phyloP scores from a whole-genome alignment of 2,113 vertebrate genomes.

The Pipa parva region DNA sequence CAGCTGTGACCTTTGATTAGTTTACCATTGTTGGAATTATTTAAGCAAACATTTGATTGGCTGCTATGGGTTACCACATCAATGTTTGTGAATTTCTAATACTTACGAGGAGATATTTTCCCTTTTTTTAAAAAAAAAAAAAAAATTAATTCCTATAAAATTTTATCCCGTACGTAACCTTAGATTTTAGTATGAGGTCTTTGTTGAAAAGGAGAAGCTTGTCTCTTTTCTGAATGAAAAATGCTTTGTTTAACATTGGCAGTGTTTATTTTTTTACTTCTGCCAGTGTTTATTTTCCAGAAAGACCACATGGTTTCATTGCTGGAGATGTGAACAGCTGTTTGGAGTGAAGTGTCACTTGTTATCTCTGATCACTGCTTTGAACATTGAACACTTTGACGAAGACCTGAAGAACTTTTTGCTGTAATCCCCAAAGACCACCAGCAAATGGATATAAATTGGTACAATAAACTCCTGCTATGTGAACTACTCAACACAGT shows the following conservation, averaged over 20 bases:
- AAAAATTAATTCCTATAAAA: not conserved
- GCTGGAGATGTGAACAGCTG: slow-evolving; percentile 30
- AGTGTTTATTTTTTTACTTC: slow-evolving; percentile 35
- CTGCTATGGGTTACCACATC: no score
- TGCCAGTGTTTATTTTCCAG: slow-evolving; percentile 33
- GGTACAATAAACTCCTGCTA: not conserved
- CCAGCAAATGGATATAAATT: slow-evolving; percentile 12
- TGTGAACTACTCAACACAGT: not conserved
- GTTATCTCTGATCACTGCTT: slow-evolving; percentile 27
- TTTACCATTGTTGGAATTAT: no score
- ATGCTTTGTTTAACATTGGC: slow-evolving; percentile 37
- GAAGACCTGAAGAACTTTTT: slow-evolving; percentile 34
- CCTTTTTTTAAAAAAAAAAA: no score
- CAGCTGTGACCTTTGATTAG: no score
- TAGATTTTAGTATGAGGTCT: not conserved
- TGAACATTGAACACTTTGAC: slow-evolving; percentile 36
- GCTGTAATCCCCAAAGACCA: slow-evolving; percentile 19
- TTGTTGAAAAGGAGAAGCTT: slow-evolving; percentile 21
- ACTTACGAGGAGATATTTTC: no score
- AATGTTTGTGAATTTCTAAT: no score
- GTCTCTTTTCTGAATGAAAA: slow-evolving; percentile 20
- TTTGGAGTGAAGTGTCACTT: slow-evolving; percentile 38
- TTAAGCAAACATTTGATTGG: no score
- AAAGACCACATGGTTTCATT: slow-evolving; percentile 2
- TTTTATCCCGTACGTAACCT: not conserved